A percentile compares a stretch with the other conserved stretches of the same genome.
phyloP scores from a whole-genome alignment of 2,113 vertebrate species.

The Corynorhinus townsendii region DNA sequence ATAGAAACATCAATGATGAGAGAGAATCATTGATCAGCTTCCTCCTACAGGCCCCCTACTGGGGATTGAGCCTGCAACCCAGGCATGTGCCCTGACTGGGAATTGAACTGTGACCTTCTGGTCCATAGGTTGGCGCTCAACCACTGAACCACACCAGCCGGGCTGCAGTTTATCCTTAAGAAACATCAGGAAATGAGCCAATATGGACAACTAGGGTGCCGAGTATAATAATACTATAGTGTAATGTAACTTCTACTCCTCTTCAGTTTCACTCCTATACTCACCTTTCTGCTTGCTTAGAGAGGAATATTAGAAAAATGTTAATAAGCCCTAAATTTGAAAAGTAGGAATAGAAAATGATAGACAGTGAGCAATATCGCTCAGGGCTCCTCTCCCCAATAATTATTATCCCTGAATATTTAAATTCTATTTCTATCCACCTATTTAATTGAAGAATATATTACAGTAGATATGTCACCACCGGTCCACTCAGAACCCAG shows the following conservation, averaged over 20 bases:
- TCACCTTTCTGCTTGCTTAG: slow-evolving; percentile 57
- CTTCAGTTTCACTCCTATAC: not conserved
- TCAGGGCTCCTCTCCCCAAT: slow-evolving; percentile 69
- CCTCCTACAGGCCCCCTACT: no score
- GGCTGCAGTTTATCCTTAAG: not conserved
- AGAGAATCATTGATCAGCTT: no score
- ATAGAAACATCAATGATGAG: no score
- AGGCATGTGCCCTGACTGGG: no score
- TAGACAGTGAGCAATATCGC: slow-evolving; percentile 73
- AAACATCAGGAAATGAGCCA: not conserved
- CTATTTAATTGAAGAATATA: slow-evolving; percentile 72
- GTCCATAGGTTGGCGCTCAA: no score
- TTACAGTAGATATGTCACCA: slow-evolving; percentile 43
- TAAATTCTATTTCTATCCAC: slow-evolving; percentile 73
- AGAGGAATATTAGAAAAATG: slow-evolving; percentile 71
- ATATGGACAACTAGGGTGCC: not conserved
- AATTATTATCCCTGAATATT: slow-evolving; percentile 76
- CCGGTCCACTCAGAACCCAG: slow-evolving; percentile 51
- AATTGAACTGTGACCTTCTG: no score
- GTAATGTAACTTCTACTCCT: not conserved
- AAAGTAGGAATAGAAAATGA: slow-evolving; percentile 76
- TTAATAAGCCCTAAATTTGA: slow-evolving; percentile 73
- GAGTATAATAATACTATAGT: not conserved
- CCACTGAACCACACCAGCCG: no score
- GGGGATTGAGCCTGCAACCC: no score